Conservation (phyloP, 2,113 vertebrate genomes). For the Chaetodon auriga region DNA sequence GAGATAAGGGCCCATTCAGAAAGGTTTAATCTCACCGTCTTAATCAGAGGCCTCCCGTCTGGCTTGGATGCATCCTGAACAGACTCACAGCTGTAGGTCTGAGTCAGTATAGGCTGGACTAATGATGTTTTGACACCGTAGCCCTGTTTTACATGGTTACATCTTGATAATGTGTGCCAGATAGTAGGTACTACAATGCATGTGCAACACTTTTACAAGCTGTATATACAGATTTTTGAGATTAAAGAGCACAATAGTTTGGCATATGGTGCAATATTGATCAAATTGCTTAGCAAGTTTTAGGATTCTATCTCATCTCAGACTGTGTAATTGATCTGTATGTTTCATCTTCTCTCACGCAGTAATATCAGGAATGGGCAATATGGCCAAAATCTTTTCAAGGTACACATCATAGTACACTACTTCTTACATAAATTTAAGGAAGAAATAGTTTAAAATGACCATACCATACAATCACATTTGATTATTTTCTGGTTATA, state of each 20-base stretch:
- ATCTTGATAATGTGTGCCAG: neutral
- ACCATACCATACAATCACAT: too few relatives aligned
- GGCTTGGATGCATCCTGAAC: neutral
- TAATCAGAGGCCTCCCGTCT: conserved; percentile 12
- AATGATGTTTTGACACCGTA: neutral
- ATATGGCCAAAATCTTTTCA: too few relatives aligned
- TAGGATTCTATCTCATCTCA: neutral
- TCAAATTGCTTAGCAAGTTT: conserved; percentile 1
- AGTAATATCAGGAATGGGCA: too few relatives aligned
- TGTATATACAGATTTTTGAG: neutral
- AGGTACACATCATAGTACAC: too few relatives aligned
- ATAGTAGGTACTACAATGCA: neutral
- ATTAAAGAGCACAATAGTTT: neutral
- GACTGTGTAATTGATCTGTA: neutral
- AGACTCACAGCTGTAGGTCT: neutral
- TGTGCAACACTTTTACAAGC: neutral
- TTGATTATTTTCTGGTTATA: too few relatives aligned
- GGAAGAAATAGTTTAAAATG: too few relatives aligned
- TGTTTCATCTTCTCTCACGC: neutral
- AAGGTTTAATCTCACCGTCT: conserved; percentile 10
- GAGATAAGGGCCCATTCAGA: conserved; percentile 42
- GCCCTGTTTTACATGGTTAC: neutral
- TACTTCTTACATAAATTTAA: too few relatives aligned
- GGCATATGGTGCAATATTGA: neutral
- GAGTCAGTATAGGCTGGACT: neutral